Conservation (phyloP, 2,113 vertebrate species). For the Helogale parvula region DNA sequence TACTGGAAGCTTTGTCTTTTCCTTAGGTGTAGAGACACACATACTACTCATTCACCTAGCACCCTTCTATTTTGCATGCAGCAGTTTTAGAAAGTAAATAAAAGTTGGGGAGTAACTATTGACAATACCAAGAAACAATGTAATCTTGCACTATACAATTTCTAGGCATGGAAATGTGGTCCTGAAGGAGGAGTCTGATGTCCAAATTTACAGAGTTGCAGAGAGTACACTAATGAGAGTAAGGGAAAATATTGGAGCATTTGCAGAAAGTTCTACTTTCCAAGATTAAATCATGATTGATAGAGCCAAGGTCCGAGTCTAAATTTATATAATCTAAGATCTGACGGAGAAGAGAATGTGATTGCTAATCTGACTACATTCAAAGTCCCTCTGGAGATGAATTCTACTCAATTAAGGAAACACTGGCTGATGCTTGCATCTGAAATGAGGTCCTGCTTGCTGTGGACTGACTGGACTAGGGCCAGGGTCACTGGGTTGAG, state of each 20-base stretch:
- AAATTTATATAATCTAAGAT: not conserved
- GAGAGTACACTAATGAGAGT: not conserved
- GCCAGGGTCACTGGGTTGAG: not conserved
- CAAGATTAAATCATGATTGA: not conserved
- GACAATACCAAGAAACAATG: not conserved
- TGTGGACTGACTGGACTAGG: not conserved
- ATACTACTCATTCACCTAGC: not conserved
- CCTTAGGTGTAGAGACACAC: not conserved
- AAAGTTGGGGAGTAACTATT: not conserved
- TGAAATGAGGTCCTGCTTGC: no score
- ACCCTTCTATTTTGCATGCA: not conserved
- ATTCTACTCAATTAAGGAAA: not conserved
- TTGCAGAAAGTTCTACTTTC: not conserved
- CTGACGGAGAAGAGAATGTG: not conserved
- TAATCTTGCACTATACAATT: not conserved
- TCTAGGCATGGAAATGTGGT: not conserved
- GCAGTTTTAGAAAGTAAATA: not conserved
- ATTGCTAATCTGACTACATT: not conserved
- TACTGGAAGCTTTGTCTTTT: fast-evolving
- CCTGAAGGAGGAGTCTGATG: not conserved
- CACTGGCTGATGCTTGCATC: not conserved
- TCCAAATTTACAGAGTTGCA: not conserved
- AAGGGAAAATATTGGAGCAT: not conserved
- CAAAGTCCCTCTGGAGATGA: no score
- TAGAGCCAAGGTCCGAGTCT: not conserved